phyloP scores from a whole-genome alignment of 2,797 vertebrate species.

The Phataginus tricuspis region DNA sequence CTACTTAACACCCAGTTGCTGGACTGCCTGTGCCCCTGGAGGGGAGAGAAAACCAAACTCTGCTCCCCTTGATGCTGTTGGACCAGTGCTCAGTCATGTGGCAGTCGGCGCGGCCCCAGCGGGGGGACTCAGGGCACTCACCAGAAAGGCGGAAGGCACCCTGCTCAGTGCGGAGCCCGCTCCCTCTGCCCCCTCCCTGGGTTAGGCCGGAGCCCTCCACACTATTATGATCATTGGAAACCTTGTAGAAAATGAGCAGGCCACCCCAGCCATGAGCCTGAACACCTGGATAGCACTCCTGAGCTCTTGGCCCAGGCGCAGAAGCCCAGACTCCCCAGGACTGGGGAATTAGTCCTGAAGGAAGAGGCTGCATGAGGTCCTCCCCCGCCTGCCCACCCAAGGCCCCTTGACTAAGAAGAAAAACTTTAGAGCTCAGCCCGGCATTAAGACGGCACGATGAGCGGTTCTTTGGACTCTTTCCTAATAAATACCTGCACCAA shows the following conservation, averaged over 20 bases:
- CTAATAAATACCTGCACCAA: background rate
- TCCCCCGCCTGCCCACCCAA: background rate
- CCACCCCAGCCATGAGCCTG: background rate
- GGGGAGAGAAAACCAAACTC: background rate
- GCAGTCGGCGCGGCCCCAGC: no score
- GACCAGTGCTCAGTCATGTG: background rate
- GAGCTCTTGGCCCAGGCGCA: background rate
- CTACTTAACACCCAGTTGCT: background rate
- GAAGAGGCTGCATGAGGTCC: background rate
- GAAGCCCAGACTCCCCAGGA: background rate
- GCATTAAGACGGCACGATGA: background rate
- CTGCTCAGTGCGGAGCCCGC: background rate
- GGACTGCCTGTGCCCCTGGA: background rate
- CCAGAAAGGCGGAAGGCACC: background rate
- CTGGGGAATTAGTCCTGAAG: background rate
- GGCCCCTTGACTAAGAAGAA: background rate
- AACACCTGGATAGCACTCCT: background rate
- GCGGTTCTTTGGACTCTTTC: background rate
- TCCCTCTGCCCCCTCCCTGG: background rate
- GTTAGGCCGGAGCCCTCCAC: background rate
- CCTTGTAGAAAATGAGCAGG: background rate
- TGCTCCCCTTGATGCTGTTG: background rate
- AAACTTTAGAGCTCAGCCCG: background rate
- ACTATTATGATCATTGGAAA: background rate
- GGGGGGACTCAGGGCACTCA: background rate